A percentile compares a stretch with the other conserved stretches of the same genome.
Conservation (phyloP, 1,140 invertebrate genomes). For the Panagrolaimus sp. region DNA sequence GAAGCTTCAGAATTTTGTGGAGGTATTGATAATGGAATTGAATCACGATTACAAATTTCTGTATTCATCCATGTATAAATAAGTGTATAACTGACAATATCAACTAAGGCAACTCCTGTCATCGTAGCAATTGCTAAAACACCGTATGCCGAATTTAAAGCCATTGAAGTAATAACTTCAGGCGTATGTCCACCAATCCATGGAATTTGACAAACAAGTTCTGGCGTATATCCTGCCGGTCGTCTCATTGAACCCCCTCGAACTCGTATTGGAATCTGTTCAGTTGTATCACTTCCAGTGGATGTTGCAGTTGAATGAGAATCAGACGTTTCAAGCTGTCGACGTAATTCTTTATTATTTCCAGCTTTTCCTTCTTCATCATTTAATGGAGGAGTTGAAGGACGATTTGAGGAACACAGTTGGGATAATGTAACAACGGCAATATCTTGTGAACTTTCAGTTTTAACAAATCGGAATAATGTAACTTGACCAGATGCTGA, state of each 20-base stretch:
- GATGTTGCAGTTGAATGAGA: conserved; percentile 25
- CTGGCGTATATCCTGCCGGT: conserved; percentile 75
- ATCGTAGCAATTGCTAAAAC: conserved; percentile 62
- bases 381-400: conserved; percentile 20
- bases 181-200: conserved; percentile 71
- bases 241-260: conserved; percentile 73
- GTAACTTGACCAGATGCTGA: conserved; percentile 85
- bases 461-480: conserved; percentile 87
- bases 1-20: conserved; percentile 40
- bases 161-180: conserved; percentile 78
- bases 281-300: conserved; percentile 56
- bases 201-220: conserved; percentile 82
- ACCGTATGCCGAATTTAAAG: conserved; percentile 89
- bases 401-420: conserved; percentile 37
- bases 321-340: conserved; percentile 13
- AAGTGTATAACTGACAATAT: conserved; percentile 47
- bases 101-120: conserved; percentile 50
- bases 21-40: conserved; percentile 36
- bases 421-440: conserved; percentile 64
- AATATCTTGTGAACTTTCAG: conserved; percentile 77
- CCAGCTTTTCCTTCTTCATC: conserved; percentile 14
- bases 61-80: conserved; percentile 54
- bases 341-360: conserved; percentile 12
- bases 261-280: conserved; percentile 68
- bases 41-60: conserved; percentile 46